Evolutionary conservation across 2,888 invertebrate species (phyloP).

Genomic region (Resseliella maxima): DNA sequence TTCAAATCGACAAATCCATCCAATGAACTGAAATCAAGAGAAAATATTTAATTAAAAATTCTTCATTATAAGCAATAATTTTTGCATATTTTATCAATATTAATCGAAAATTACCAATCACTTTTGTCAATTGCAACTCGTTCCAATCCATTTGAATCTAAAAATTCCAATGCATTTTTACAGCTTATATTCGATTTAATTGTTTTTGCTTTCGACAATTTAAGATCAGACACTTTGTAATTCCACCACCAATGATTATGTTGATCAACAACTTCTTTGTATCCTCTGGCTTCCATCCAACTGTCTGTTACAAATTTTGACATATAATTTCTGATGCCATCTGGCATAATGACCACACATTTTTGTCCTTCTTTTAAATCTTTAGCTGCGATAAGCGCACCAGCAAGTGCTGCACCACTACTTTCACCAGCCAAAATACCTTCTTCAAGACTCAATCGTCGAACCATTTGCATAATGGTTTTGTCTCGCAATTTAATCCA

Average conservation of each 20-base stretch:
- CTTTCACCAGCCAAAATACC: constrained; percentile 94
- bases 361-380: constrained; percentile 80
- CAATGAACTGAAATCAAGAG: background rate
- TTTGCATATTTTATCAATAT: no score
- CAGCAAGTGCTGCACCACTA: constrained; percentile 85
- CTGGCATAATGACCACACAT: constrained; percentile 91
- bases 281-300: constrained; percentile 90
- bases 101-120: no score
- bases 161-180: constrained; percentile 75
- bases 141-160: constrained; percentile 75
- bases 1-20: constrained; percentile 63
- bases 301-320: constrained; percentile 94
- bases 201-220: constrained; percentile 71
- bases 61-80: no score
- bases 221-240: constrained; percentile 71
- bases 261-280: constrained; percentile 67
- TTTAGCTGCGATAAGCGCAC: constrained; percentile 77
- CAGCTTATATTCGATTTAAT: constrained; percentile 73
- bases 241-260: constrained; percentile 83
- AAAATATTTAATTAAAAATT: background rate
- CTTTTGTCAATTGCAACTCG: constrained; percentile 75
- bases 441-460: constrained; percentile 90
- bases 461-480: constrained; percentile 83
- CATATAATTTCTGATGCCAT: constrained; percentile 97
- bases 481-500: constrained; percentile 90